Conservation (phyloP, 64 coral and sea anemone species). For the Stichodactyla mertensii region DNA sequence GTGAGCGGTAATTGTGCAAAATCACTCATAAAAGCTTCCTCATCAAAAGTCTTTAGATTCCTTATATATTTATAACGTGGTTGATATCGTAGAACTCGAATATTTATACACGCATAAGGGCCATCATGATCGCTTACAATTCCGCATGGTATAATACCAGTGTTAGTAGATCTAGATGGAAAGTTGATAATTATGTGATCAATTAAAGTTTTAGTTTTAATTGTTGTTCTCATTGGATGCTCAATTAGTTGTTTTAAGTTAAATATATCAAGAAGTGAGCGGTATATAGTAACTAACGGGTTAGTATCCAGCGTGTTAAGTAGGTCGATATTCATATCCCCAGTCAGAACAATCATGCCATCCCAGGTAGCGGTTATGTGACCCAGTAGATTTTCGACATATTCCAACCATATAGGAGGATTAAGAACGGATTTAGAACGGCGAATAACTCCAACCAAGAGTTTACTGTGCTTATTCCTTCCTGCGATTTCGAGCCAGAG, state of each 20-base stretch:
- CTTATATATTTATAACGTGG: constrained; percentile 22
- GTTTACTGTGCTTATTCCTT: constrained; percentile 23
- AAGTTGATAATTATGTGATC: no score
- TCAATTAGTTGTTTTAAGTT: no score
- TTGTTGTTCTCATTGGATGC: no score
- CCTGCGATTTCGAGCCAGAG: constrained; percentile 32
- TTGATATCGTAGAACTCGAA: constrained; percentile 9
- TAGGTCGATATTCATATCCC: constrained; percentile 23
- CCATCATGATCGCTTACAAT: no score
- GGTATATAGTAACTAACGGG: no score
- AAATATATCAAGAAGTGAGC: no score
- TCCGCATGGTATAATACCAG: no score
- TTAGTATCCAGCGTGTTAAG: no score
- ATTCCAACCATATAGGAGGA: neutral
- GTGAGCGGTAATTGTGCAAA: neutral
- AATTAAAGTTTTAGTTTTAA: no score
- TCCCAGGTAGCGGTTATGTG: constrained; percentile 31
- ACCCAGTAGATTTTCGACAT: constrained; percentile 24
- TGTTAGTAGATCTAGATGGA: no score
- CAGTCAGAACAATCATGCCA: constrained; percentile 33
- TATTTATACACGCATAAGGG: neutral
- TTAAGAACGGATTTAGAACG: neutral
- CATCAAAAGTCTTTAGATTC: neutral
- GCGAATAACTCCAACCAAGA: neutral
- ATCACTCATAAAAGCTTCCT: neutral